Evolutionary conservation across 1,140 invertebrate species (phyloP).

Genomic region (Drosophila ohnishii): DNA sequence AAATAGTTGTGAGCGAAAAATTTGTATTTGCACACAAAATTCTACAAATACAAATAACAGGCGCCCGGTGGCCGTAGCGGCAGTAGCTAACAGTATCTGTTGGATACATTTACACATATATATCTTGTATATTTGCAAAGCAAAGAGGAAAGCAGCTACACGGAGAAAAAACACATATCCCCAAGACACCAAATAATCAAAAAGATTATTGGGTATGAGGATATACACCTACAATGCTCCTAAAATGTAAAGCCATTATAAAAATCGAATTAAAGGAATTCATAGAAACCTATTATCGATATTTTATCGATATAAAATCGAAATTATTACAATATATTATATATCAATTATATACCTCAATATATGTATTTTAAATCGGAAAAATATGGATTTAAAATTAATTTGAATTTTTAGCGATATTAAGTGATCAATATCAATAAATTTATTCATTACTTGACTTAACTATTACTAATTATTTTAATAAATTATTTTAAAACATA

Average conservation of each 20-base stretch:
- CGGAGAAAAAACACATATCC: background rate
- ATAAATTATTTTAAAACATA: background rate
- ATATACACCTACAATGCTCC: background rate
- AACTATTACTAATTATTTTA: background rate
- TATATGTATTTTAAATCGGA: background rate
- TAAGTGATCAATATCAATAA: background rate
- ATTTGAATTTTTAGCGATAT: background rate
- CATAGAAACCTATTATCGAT: background rate
- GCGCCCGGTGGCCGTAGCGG: conserved; percentile 20
- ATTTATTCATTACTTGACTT: background rate
- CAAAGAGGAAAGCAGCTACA: conserved; percentile 49
- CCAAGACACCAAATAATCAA: background rate
- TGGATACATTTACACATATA: conserved; percentile 18
- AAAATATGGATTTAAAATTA: background rate
- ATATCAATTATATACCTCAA: too few relatives aligned
- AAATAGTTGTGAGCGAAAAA: conserved; percentile 57
- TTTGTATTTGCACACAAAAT: conserved; percentile 47
- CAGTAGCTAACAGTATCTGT: conserved; percentile 52
- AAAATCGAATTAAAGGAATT: background rate
- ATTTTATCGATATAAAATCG: background rate
- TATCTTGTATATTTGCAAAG: conserved; percentile 26
- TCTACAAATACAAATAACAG: conserved; percentile 55
- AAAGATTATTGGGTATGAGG: background rate
- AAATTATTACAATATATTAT: background rate
- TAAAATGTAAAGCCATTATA: background rate